A percentile compares a stretch with the other conserved stretches of the same genome.
Evolutionary conservation across 2,797 vertebrate genomes (phyloP).

Genomic region (Sebastes kiyomatsui): DNA sequence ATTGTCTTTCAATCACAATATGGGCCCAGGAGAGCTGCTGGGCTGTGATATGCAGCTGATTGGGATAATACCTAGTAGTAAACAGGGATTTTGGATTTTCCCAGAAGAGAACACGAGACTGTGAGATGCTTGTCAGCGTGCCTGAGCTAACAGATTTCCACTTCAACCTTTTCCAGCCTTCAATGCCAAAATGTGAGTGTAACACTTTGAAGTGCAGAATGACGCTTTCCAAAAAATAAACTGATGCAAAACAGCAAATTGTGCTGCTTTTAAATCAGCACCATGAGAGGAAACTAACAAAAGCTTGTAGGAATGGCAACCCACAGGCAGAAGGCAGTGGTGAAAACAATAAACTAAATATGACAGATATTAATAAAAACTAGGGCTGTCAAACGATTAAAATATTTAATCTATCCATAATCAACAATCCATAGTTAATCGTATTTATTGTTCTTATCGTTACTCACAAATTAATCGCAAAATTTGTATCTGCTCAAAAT

Average conservation of each 20-base stretch:
- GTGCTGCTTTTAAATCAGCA: not conserved
- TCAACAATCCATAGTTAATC: too few species aligned
- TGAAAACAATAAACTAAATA: not conserved
- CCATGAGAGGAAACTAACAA: not conserved
- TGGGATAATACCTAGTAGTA: slow-evolving; percentile 59
- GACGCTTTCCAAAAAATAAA: slow-evolving; percentile 17
- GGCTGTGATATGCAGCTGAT: slow-evolving; percentile 48
- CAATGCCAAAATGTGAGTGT: slow-evolving; percentile 17
- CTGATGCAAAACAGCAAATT: not conserved
- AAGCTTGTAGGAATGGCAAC: not conserved
- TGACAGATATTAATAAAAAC: not conserved
- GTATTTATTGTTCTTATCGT: too few species aligned
- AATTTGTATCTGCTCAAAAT: too few species aligned
- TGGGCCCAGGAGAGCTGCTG: slow-evolving; percentile 34
- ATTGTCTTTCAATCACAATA: slow-evolving; percentile 30
- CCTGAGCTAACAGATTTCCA: slow-evolving; percentile 29
- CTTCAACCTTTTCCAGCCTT: slow-evolving; percentile 29
- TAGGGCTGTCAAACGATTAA: too few species aligned
- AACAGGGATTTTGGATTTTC: slow-evolving; percentile 54
- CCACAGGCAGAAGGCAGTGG: not conserved
- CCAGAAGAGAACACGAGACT: slow-evolving; percentile 38
- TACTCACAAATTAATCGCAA: too few species aligned
- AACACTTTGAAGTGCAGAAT: slow-evolving; percentile 8
- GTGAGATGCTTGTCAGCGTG: slow-evolving; percentile 40
- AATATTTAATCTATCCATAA: too few species aligned